Base-by-base conservation (phyloP, 1,140 invertebrate genomes). In the Oncopodura yosiiana region DNA sequence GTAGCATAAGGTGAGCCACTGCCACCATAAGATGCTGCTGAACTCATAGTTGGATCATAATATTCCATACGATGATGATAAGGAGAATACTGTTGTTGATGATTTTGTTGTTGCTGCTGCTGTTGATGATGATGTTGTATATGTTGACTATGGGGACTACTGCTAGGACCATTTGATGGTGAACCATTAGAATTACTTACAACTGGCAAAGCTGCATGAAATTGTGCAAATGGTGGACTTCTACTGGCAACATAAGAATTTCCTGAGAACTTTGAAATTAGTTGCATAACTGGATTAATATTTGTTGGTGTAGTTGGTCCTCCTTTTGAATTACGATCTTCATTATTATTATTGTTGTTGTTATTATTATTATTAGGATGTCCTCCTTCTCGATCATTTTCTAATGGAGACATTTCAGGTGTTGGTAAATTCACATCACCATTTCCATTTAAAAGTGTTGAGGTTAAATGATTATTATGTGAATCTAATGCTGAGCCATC, bases 361-460 rank as follows among this genome's bases (percentile, higher is more conserved):
- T 12, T 56, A 27, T 3, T 30, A 32, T 23, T 42, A 36, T 3
- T 43, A 55, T 19, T 43, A 55, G 3, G 43, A 46, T 3, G 53
- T 42, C 9, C 38, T 2, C 44, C 49, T 19, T 60, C 58, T 4
- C 57, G 41, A 19, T 60, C 58, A 38, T 54, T 64, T 38, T 64
- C 62, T 26, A 64, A 41, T 29, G 62, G 62, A n/a, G 58, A 61
- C 62, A 64, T 64, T 51, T 64, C 62, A 14, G 62, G 62, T 1
- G 62, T 64, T 0, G 62, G 62, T 5, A 64, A 38, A 49, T 54
- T 58, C 19, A 53, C 44, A 23, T 37, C 38, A n/a, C 14, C n/a
- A n/a, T 43, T 19, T 3, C 24, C 43, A 24, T n/a, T n/a, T n/a
- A n/a, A n/a, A n/a, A n/a, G n/a, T n/a, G n/a, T n/a, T n/a, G n/a